phyloP scores from a whole-genome alignment of 53 echinoderm and acorn worm genomes.

The Paracentrotus lividus region DNA sequence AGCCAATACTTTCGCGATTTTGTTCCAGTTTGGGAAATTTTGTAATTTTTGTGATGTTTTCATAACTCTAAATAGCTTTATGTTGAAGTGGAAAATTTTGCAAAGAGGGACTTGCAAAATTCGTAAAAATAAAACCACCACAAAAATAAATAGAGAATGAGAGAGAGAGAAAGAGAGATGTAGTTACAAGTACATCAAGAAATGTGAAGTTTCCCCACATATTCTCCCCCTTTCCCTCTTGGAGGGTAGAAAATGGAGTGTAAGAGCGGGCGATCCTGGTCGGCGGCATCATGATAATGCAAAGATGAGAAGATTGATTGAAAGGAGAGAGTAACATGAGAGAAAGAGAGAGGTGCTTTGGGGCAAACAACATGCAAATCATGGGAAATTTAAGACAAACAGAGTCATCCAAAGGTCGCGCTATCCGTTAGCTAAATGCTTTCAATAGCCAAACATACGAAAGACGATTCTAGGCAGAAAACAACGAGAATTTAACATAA shows the following conservation, averaged over 20 bases:
- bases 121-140: no score
- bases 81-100: no score
- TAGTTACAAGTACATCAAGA: not conserved
- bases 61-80: no score
- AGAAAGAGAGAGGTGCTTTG: constrained; percentile 34
- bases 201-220: not conserved
- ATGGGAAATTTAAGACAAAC: constrained; percentile 51
- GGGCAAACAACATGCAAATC: constrained; percentile 61
- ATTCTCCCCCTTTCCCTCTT: not conserved
- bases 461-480: not conserved
- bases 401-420: constrained; percentile 40
- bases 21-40: no score
- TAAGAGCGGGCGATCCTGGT: constrained; percentile 10
- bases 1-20: no score
- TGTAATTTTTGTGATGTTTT: no score
- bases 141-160: no score
- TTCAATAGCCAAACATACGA: constrained; percentile 4
- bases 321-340: constrained; percentile 53
- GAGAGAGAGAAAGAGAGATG: not conserved
- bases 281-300: constrained; percentile 22
- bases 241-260: not conserved
- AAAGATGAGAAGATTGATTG: constrained; percentile 44
- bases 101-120: no score
- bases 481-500: not conserved
- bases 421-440: constrained; percentile 22